Evolutionary conservation across 2,888 invertebrate species (phyloP), one percentile per base, ranked within the genome.

Genomic region (Sialis fuliginosa): DNA sequence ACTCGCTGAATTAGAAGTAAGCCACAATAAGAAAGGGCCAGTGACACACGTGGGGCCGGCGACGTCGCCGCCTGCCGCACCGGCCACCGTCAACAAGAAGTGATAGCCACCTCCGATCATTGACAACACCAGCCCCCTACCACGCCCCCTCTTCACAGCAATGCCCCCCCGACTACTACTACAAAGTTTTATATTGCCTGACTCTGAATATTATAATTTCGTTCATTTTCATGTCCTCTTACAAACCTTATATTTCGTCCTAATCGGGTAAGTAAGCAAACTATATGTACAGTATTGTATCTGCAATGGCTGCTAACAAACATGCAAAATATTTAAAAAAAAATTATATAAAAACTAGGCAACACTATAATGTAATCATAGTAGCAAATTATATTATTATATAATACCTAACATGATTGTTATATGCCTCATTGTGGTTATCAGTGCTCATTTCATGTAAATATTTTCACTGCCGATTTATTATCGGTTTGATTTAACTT

Each of bases 1-100:
- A 70, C 74, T 92, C 68, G 83, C 82, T 62, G 89, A 91, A 73
- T 75, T 92, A 71, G 90, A 91, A 76, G 72, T 87, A 64, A 75
- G 71, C 68, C 71, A 71, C 66, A 70, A 67, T 67, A 71, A 72
- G 60, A 68, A 65, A 55, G 52, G 54, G 60, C 39, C 45, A 39
- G 48, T 39, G 39, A 50, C 51, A 50, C 49, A 51, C 39, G 41
- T 39, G 33, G 55, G 53, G 57, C 58, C 60, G 50, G 58, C 54
- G 10, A 45, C 45, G 22, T 30, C 30, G 42, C 42, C 42, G 13
- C 42, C 12, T 22, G 30, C 42, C 6, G 22, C 42, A 22, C 22
- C 22, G 22, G 22, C 42, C 6, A 22, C 47, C 32, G 35, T 12
- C 33, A 45, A 44, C 45, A 51, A 51, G 48, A 51, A 51, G 51